Base-by-base conservation (phyloP, 64 coral and sea anemone species). In the Acropora yongei region DNA sequence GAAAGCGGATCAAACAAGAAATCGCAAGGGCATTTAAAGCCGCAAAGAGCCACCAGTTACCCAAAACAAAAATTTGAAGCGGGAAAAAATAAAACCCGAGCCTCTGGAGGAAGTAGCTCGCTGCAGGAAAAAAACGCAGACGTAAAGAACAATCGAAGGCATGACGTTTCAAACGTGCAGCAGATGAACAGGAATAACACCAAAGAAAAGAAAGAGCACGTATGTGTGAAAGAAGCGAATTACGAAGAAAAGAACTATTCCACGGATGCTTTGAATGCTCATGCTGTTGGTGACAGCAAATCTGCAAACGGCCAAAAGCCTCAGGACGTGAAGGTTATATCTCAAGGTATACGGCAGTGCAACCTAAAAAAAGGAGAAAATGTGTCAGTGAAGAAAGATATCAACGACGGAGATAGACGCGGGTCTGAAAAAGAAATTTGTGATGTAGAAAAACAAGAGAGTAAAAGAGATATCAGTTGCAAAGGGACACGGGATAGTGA, bases 41-140 rank as follows among this genome's bases (percentile, higher is more conserved):
- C 71, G 71, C 71, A 74, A 74, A 74, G 67, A 69, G 67, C 12
- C 8, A 69, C 67, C 67, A 69, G 67, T 69, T 69, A 69, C 67
- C 8, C 2, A 69, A 69, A 69, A 69, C 67, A 69, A 69, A 69
- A 69, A 69, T 69, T 69, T 69, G 67, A 69, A 69, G 67, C 2
- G 67, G 67, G 67, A 69, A 69, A 69, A 69, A 69, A 3, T 69
- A 69, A 69, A 69, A 69, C 67, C 67, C 67, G 8, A 3, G 67
- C 67, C 67, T 69, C 67, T 69, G 67, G 67, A 69, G 67, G 67
- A 69, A 69, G 67, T 69, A 69, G 67, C 67, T 69, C 67, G 67
- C 67, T 69, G 67, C 67, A 69, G 67, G 67, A 0, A 69, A 69
- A 69, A 69, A 69, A 69, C 67, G 67, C 17, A 69, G 67, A 69